Evolutionary conservation across 2,797 vertebrate species (phyloP).

Genomic region (Gephyroberyx darwinii): DNA sequence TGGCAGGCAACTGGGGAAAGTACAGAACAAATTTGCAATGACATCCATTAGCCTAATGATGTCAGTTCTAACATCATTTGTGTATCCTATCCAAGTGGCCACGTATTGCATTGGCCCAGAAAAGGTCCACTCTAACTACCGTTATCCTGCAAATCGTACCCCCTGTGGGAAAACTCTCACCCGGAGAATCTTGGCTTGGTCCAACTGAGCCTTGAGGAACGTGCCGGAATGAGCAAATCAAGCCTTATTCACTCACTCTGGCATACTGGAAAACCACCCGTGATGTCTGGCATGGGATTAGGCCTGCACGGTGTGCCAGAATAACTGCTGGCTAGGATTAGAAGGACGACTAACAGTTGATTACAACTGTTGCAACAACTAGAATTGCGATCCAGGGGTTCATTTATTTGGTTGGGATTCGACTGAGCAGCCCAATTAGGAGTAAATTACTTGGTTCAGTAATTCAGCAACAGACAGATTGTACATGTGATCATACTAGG

Average conservation of each 20-base stretch:
- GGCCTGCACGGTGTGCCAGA: conserved; percentile 53
- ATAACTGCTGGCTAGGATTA: conserved; percentile 69
- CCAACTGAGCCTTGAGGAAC: conserved; percentile 51
- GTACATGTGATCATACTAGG: conserved; percentile 27
- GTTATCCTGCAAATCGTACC: conserved; percentile 63
- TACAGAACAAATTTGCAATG: conserved; percentile 37
- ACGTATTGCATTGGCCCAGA: conserved; percentile 35
- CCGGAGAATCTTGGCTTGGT: conserved; percentile 53
- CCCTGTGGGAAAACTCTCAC: conserved; percentile 44
- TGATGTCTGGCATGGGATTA: conserved; percentile 66
- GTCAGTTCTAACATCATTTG: conserved; percentile 41
- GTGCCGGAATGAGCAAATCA: conserved; percentile 68
- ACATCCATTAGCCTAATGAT: conserved; percentile 36
- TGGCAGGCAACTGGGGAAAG: conserved; percentile 41
- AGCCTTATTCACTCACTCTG: conserved; percentile 59
- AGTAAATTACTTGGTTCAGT: conserved; percentile 56
- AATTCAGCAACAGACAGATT: conserved; percentile 40
- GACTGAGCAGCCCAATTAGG: conserved; percentile 50
- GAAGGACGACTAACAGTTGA: conserved; percentile 54
- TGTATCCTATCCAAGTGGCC: conserved; percentile 41
- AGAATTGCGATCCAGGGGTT: conserved; percentile 50
- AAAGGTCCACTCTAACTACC: conserved; percentile 51
- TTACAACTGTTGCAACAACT: conserved; percentile 65
- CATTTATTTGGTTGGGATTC: conserved; percentile 45
- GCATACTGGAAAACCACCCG: conserved; percentile 63